A percentile compares a stretch with the other conserved stretches of the same genome.
phyloP scores from a whole-genome alignment of 2,797 vertebrate species.

The Falco naumanni region DNA sequence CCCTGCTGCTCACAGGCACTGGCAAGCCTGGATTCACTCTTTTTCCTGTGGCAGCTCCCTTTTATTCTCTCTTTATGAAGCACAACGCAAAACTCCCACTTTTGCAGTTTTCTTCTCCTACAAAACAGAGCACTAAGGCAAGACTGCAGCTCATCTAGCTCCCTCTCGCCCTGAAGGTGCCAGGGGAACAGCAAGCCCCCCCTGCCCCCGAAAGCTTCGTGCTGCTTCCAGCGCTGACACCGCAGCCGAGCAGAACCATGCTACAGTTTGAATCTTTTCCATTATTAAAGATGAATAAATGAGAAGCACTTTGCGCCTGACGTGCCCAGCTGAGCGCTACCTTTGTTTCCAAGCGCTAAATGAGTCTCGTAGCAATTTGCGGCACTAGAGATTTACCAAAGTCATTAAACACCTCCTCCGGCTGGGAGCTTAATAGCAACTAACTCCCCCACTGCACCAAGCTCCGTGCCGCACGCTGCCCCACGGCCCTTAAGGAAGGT shows the following conservation, averaged over 20 bases:
- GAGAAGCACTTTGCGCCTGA: not conserved
- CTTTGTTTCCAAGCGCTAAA: not conserved
- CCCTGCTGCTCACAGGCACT: not conserved
- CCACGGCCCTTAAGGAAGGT: fast-evolving
- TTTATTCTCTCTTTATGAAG: not conserved
- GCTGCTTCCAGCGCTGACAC: not conserved
- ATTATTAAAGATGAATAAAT: not conserved
- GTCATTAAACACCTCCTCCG: not conserved
- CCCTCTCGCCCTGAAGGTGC: not conserved
- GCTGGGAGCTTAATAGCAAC: not conserved
- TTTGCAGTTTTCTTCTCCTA: not conserved
- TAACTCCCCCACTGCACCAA: not conserved
- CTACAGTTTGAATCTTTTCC: not conserved
- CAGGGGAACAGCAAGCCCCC: not conserved
- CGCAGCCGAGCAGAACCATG: not conserved
- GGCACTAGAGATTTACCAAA: not conserved
- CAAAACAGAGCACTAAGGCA: fast-evolving
- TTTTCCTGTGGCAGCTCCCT: not conserved
- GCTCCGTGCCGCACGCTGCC: not conserved
- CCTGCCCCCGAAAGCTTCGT: not conserved
- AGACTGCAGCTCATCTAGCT: not conserved
- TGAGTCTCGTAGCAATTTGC: not conserved
- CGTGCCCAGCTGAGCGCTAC: not conserved
- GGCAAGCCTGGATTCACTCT: not conserved
- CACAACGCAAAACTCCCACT: not conserved